phyloP scores from a whole-genome alignment of 2,113 vertebrate species.

The Plecturocebus donacophilus region DNA sequence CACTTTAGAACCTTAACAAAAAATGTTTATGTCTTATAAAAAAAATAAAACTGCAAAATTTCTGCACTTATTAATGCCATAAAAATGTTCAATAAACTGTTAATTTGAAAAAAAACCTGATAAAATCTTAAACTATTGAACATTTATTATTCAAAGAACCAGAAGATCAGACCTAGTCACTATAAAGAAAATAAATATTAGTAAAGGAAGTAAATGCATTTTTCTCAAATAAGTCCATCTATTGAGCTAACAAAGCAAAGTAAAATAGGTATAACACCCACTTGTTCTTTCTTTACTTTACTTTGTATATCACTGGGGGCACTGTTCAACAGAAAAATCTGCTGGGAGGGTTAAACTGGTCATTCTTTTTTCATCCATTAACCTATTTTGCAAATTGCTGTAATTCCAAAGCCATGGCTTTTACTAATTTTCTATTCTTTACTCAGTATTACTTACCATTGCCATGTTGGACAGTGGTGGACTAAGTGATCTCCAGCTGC shows the following conservation, averaged over 20 bases:
- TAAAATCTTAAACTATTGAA: conserved; percentile 39
- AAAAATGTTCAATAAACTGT: conserved; percentile 21
- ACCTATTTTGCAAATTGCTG: not conserved
- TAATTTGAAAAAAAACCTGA: conserved; percentile 6
- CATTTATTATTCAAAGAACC: not conserved
- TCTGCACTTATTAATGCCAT: not conserved
- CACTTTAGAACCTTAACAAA: not conserved
- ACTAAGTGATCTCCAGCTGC: conserved; percentile 98
- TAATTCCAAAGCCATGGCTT: not conserved
- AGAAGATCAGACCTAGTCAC: not conserved
- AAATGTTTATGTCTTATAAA: conserved; percentile 1
- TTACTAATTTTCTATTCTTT: not conserved
- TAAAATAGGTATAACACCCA: not conserved
- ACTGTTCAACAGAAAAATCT: not conserved
- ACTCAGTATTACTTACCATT: conserved; percentile 91
- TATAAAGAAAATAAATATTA: not conserved
- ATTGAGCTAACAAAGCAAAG: not conserved
- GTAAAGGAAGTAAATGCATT: not conserved
- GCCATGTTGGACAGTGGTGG: conserved; percentile 99
- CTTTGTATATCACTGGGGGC: not conserved
- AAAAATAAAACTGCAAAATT: not conserved
- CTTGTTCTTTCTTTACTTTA: not conserved
- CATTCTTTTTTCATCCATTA: conserved; percentile 1
- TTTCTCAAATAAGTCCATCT: not conserved
- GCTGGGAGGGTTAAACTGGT: not conserved